Evolutionary conservation across 2,797 vertebrate genomes (phyloP).

Genomic region (Takifugu ocellatus): DNA sequence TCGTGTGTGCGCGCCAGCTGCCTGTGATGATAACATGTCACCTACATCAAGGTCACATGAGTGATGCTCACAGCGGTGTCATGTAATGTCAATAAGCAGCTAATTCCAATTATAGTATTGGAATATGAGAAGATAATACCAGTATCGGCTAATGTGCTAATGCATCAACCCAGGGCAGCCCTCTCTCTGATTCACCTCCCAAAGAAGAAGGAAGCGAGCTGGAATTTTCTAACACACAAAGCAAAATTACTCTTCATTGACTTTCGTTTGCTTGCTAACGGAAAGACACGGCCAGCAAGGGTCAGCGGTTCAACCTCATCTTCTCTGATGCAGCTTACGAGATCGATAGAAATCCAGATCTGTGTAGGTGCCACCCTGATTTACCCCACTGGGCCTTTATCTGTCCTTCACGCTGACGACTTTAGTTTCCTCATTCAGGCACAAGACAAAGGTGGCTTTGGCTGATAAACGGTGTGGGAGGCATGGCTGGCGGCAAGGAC

Average conservation of each 20-base stretch:
- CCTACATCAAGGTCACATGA: slow-evolving; percentile 53
- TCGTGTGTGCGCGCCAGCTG: not conserved
- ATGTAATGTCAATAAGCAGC: slow-evolving; percentile 7
- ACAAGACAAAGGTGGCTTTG: slow-evolving; percentile 16
- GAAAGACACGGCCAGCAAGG: slow-evolving; percentile 16
- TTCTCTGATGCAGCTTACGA: slow-evolving; percentile 15
- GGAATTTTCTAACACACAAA: no score
- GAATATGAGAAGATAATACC: no score
- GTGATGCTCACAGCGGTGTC: slow-evolving; percentile 5
- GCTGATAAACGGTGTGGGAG: slow-evolving; percentile 1
- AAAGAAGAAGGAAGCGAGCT: no score
- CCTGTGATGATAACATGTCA: slow-evolving; percentile 39
- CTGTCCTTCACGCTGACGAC: not conserved
- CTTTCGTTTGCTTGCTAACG: slow-evolving; percentile 9
- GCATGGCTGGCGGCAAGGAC: not conserved
- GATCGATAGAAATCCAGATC: slow-evolving; percentile 27
- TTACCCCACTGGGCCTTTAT: not conserved
- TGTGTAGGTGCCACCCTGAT: slow-evolving; percentile 13
- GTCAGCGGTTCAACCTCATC: slow-evolving; percentile 19
- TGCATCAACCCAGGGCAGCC: no score
- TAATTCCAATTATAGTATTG: not conserved
- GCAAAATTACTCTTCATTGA: not conserved
- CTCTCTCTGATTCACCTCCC: no score
- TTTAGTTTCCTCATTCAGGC: not conserved
- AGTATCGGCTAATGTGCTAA: no score